phyloP scores from a whole-genome alignment of 2,797 vertebrate genomes.

The Columba guinea region DNA sequence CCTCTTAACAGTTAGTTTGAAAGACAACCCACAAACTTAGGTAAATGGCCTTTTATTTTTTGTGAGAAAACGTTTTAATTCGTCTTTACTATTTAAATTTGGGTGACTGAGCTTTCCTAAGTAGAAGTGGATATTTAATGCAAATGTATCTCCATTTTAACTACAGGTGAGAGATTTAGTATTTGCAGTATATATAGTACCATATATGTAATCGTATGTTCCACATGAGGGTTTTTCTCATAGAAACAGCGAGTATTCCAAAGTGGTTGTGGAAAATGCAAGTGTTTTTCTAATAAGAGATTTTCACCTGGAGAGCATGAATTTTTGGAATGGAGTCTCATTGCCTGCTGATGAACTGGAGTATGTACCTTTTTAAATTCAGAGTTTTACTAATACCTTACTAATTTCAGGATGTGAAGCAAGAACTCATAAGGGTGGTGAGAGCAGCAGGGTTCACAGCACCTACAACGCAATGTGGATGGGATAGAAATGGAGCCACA shows the following conservation, averaged over 20 bases:
- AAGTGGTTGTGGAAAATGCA: background rate
- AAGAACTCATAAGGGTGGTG: slow-evolving; percentile 90
- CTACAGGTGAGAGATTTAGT: background rate
- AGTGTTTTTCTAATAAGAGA: background rate
- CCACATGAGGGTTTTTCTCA: background rate
- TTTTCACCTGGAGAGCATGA: background rate
- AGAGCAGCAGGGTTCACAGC: slow-evolving; percentile 88
- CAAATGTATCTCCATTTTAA: background rate
- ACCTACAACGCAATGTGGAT: slow-evolving; percentile 15
- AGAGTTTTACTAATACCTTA: background rate
- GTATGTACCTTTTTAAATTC: background rate
- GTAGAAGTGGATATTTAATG: background rate
- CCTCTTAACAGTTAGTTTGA: background rate
- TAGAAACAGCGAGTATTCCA: background rate
- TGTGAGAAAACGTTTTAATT: background rate
- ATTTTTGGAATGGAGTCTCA: background rate
- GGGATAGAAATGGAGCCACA: slow-evolving; percentile 32
- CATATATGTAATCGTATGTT: background rate
- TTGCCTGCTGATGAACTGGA: background rate
- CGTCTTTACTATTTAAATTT: background rate
- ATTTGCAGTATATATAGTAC: background rate
- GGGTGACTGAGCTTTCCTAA: background rate
- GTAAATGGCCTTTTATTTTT: background rate
- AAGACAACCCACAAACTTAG: background rate
- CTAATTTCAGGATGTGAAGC: slow-evolving; percentile 86